Evolutionary conservation across 2,888 invertebrate species (phyloP).

Genomic region (Ectemnius continuus): DNA sequence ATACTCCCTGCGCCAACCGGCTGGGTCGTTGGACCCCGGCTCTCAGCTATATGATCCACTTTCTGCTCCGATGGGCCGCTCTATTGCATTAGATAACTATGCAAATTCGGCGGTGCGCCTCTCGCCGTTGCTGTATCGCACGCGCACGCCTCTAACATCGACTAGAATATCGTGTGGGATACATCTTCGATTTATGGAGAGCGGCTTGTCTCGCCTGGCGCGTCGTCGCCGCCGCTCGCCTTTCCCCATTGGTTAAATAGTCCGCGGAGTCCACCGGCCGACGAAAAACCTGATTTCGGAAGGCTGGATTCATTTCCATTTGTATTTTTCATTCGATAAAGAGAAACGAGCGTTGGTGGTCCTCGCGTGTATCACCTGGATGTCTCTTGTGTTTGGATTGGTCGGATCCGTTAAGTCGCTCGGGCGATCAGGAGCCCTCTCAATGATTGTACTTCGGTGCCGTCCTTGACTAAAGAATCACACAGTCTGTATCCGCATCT

Average conservation of each 20-base stretch:
- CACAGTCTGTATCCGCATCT: conserved; percentile 32
- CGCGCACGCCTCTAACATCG: neutral
- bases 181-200: too few species aligned
- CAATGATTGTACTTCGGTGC: conserved; percentile 45
- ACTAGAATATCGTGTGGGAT: too few species aligned
- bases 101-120: too few species aligned
- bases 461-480: conserved; percentile 50
- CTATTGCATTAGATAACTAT: too few species aligned
- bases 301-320: neutral
- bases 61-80: too few species aligned
- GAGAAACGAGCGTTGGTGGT: neutral
- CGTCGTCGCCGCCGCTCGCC: too few species aligned
- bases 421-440: conserved; percentile 19
- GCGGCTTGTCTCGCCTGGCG: too few species aligned
- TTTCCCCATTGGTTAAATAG: too few species aligned
- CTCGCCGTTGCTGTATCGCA: too few species aligned
- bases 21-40: too few species aligned
- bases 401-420: conserved; percentile 17
- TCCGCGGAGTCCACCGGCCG: neutral
- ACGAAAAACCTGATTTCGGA: neutral
- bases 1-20: too few species aligned
- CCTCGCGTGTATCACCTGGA: neutral
- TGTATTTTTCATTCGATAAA: neutral
- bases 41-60: too few species aligned
- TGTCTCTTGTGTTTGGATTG: neutral